These are phyloP conservation scores for Drosophila aldrichi DNA, from an alignment of 2,888 invertebrate genomes.

Conservation along the genomic window DNA sequence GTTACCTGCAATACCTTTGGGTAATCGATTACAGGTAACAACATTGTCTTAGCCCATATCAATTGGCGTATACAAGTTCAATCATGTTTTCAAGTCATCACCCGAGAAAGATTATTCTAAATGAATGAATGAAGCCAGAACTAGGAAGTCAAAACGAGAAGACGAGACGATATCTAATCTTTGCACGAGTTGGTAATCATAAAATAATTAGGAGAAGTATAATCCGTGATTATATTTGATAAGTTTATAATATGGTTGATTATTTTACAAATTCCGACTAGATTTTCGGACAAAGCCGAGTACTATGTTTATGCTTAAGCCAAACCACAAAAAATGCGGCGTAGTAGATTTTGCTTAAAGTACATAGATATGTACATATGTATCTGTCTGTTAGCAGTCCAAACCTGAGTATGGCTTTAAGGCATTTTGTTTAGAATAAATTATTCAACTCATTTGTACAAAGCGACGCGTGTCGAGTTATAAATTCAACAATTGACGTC, in stretches of 20 bases:
- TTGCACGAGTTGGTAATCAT: neutral
- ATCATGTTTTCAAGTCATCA: neutral
- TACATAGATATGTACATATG: no score
- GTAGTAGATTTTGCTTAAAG: neutral
- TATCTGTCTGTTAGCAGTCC: neutral
- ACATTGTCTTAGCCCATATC: no score
- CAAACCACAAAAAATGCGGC: neutral
- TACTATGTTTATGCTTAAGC: neutral
- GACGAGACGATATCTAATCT: neutral
- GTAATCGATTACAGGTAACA: neutral
- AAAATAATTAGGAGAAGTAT: neutral
- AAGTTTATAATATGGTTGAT: no score
- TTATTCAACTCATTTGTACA: neutral
- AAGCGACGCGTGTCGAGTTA: neutral
- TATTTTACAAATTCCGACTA: no score
- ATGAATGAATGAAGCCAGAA: neutral
- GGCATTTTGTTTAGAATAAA: neutral
- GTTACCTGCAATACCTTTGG: neutral
- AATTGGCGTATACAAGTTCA: neutral
- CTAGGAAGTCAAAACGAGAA: neutral
- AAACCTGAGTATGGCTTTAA: neutral
- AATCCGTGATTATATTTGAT: neutral
- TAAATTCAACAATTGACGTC: constrained; percentile 8
- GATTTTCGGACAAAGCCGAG: neutral
- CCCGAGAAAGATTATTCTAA: neutral